Evolutionary conservation across 2,113 vertebrate species (phyloP).

Genomic region (Pogona vitticeps): DNA sequence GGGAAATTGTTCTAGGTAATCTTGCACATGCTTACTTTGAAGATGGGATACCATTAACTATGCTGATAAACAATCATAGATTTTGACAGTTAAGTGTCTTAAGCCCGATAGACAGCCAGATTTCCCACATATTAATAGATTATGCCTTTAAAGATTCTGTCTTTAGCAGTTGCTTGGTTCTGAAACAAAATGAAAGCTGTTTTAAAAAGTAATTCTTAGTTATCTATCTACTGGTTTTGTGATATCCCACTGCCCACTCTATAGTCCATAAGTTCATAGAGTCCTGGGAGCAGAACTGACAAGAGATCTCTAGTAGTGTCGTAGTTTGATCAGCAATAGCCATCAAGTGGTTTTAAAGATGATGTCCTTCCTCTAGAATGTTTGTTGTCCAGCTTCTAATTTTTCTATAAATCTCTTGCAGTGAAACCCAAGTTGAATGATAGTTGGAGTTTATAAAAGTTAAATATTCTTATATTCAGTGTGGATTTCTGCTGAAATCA

Average conservation of each 20-base stretch:
- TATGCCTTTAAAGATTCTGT: neutral
- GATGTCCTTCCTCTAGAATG: neutral
- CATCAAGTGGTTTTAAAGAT: neutral
- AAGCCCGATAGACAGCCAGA: too few species aligned
- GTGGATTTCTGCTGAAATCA: neutral
- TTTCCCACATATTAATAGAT: neutral
- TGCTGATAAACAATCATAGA: neutral
- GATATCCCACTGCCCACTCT: too few species aligned
- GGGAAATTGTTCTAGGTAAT: neutral
- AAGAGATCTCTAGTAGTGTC: too few species aligned
- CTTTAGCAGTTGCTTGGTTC: neutral
- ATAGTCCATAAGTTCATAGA: neutral
- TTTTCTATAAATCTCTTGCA: neutral
- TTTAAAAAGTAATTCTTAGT: neutral
- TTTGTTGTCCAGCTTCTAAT: neutral
- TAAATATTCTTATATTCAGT: neutral
- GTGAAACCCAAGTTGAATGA: neutral
- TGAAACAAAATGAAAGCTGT: neutral
- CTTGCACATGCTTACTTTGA: neutral
- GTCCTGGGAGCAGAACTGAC: neutral
- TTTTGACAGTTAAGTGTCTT: neutral
- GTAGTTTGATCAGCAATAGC: neutral
- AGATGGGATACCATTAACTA: neutral
- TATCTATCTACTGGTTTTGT: neutral
- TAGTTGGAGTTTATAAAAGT: neutral